A percentile compares a stretch with the other conserved stretches of the same genome.
Evolutionary conservation across 2,113 vertebrate genomes (phyloP).

Genomic region (Copsychus sechellarum): DNA sequence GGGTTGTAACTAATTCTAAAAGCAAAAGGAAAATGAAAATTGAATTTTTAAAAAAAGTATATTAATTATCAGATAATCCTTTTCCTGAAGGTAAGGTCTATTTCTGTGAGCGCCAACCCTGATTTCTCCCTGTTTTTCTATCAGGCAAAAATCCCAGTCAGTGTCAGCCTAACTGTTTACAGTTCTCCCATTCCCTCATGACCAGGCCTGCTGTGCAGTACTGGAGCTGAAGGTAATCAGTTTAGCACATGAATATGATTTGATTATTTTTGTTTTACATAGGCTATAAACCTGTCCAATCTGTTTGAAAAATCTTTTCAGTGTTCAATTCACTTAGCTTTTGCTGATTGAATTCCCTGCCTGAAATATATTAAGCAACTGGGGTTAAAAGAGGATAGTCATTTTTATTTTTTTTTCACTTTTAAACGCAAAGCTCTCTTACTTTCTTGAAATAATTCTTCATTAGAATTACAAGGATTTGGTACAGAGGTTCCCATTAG

Average conservation of each 20-base stretch:
- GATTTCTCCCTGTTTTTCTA: background rate
- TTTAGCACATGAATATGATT: slow-evolving; percentile 40
- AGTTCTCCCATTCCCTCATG: background rate
- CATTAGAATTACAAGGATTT: background rate
- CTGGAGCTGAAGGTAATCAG: slow-evolving; percentile 25
- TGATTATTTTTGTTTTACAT: slow-evolving; percentile 54
- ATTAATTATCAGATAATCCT: background rate
- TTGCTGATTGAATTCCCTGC: background rate
- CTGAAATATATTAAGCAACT: background rate
- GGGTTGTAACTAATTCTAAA: background rate
- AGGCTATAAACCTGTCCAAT: slow-evolving; percentile 21
- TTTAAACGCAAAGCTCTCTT: background rate
- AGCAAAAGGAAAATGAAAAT: background rate
- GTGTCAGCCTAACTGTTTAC: background rate
- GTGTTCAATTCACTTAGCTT: slow-evolving; percentile 14
- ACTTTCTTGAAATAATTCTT: background rate
- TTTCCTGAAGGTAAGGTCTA: background rate
- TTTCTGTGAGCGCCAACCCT: background rate
- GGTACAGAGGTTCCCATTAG: background rate
- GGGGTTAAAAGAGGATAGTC: background rate
- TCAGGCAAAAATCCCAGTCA: background rate
- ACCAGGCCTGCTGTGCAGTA: background rate
- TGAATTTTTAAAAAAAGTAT: background rate
- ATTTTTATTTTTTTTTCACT: background rate
- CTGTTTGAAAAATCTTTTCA: slow-evolving; percentile 40